These are phyloP conservation scores for Hyppa rectilinea DNA, from an alignment of 2,888 invertebrate genomes.

Conservation along the genomic window DNA sequence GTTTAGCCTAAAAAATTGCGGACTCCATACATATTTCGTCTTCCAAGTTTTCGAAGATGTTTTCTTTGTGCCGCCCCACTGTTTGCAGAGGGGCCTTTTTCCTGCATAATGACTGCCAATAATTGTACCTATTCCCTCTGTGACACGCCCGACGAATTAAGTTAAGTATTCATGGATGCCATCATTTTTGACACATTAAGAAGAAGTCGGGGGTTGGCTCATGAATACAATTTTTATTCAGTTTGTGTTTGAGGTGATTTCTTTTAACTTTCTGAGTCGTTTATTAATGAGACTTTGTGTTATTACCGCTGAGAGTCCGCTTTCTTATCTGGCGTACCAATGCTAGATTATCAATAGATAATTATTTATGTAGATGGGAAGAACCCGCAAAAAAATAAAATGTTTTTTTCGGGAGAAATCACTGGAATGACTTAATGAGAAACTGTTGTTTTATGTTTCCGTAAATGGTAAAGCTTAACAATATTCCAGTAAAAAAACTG, in stretches of 20 bases:
- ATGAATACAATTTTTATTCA: conserved; percentile 58
- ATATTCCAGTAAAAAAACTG: too few species aligned
- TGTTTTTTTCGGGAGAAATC: background rate
- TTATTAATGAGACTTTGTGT: conserved; percentile 24
- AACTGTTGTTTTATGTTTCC: too few species aligned
- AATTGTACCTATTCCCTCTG: conserved; percentile 67
- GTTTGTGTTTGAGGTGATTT: conserved; percentile 39
- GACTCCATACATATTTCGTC: conserved; percentile 43
- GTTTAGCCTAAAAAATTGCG: conserved; percentile 26
- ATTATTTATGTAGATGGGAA: conserved; percentile 15
- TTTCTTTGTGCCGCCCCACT: conserved; percentile 63
- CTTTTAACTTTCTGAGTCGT: conserved; percentile 29
- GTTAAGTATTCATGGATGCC: conserved; percentile 65
- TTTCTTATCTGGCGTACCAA: background rate
- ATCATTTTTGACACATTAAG: conserved; percentile 67
- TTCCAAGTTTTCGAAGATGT: conserved; percentile 60
- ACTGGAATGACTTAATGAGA: background rate
- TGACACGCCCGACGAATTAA: conserved; percentile 61
- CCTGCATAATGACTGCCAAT: conserved; percentile 72
- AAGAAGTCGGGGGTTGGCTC: conserved; percentile 51
- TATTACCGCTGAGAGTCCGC: background rate
- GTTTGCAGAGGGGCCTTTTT: conserved; percentile 69
- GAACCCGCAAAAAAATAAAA: background rate
- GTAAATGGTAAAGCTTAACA: background rate
- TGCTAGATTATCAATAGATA: conserved; percentile 22